Percentiles rank a stretch among this genome's conserved stretches.
These are phyloP conservation scores for Irena cyanogastra DNA, from an alignment of 2,113 vertebrate species.

Conservation along the genomic window DNA sequence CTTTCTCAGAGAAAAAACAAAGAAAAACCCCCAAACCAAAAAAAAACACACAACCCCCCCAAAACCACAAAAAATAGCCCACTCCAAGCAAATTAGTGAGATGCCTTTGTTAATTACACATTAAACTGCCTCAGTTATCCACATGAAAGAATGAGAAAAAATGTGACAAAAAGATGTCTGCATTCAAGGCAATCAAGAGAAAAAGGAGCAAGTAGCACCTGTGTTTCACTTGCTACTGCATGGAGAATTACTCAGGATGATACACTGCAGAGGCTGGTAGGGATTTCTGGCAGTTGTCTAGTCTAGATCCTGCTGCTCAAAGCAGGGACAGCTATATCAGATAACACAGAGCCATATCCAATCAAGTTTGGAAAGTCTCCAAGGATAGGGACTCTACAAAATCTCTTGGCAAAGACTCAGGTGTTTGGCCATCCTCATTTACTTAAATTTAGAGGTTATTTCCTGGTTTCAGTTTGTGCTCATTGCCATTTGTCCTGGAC, in stretches of 20 bases:
- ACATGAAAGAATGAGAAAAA: background rate
- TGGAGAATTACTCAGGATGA: background rate
- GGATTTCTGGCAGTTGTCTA: background rate
- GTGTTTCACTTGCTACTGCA: background rate
- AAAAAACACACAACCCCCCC: rapidly evolving
- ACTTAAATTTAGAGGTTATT: background rate
- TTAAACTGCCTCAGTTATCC: background rate
- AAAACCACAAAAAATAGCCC: background rate
- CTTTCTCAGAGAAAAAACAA: background rate
- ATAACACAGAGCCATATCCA: background rate
- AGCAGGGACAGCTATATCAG: background rate
- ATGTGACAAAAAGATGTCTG: background rate
- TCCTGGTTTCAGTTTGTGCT: background rate
- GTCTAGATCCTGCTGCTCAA: background rate
- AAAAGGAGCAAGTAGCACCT: background rate
- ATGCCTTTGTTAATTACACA: background rate
- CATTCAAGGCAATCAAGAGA: background rate
- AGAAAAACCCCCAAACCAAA: background rate
- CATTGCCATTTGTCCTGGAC: background rate
- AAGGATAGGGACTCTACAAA: background rate
- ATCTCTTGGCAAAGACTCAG: background rate
- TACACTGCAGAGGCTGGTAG: background rate
- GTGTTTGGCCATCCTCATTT: background rate
- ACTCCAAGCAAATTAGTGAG: background rate
- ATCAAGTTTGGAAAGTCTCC: background rate